These are phyloP conservation scores for Climacteris rufus DNA, from an alignment of 2,113 vertebrate species.

Conservation along the genomic window DNA sequence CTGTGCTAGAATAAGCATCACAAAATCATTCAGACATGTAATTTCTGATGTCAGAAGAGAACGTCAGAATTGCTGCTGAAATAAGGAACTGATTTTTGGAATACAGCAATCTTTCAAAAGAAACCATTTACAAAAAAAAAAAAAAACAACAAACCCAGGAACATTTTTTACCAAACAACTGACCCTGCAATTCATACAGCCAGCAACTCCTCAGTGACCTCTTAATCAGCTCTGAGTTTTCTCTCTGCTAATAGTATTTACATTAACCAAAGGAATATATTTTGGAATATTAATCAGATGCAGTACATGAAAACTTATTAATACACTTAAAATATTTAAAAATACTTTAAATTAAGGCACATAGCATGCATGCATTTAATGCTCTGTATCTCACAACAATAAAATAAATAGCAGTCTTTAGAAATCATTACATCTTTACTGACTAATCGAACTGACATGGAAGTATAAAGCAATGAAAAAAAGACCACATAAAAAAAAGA, in stretches of 20 bases:
- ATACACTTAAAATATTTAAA: background rate
- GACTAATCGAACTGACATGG: background rate
- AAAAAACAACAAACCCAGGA: background rate
- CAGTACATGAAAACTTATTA: background rate
- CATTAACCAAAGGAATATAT: background rate
- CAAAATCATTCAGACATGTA: slow-evolving; percentile 20
- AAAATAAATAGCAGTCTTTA: slow-evolving; percentile 12
- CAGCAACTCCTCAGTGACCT: slow-evolving; percentile 6
- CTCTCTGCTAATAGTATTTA: background rate
- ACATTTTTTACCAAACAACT: background rate
- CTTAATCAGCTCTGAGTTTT: background rate
- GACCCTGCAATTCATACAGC: background rate
- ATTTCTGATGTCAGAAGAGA: slow-evolving; percentile 58
- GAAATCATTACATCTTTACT: background rate
- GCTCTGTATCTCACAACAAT: background rate
- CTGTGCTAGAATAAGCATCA: slow-evolving; percentile 18
- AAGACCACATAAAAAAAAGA: background rate
- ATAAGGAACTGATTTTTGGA: slow-evolving; percentile 10
- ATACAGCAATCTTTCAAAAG: background rate
- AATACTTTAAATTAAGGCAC: background rate
- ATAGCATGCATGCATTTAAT: background rate
- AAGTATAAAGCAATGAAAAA: background rate
- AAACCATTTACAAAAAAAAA: background rate
- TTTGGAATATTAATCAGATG: background rate
- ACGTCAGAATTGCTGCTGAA: slow-evolving; percentile 35